Percentiles rank a stretch among this genome's conserved stretches.
Evolutionary conservation across 2,113 vertebrate species (phyloP).

Genomic region (Oceanodroma tethys): DNA sequence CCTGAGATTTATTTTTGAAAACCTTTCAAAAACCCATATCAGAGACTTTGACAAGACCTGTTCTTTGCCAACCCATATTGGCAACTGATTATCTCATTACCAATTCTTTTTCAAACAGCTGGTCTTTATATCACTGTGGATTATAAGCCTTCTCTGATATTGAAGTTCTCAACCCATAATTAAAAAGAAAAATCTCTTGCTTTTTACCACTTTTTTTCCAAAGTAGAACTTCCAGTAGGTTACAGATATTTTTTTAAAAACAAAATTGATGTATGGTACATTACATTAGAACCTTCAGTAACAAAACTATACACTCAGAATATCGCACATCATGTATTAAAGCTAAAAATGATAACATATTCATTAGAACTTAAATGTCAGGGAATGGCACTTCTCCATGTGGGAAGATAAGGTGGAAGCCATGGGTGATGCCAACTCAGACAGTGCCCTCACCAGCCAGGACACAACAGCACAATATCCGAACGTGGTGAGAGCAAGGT

Average conservation of each 20-base stretch:
- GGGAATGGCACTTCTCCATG: not conserved
- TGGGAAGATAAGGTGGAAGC: not conserved
- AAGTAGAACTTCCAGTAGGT: not conserved
- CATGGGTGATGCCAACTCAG: not conserved
- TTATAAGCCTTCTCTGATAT: not conserved
- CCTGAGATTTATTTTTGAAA: not conserved
- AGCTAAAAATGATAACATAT: not conserved
- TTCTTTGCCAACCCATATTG: not conserved
- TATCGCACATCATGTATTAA: accelerated
- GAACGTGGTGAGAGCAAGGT: not conserved
- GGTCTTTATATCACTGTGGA: not conserved
- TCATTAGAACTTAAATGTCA: not conserved
- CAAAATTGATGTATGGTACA: not conserved
- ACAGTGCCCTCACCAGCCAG: not conserved
- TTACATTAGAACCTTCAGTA: not conserved
- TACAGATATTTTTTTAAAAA: not conserved
- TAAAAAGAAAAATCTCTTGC: not conserved
- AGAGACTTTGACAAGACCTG: not conserved
- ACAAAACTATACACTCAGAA: not conserved
- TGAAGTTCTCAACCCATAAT: not conserved
- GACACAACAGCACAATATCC: not conserved
- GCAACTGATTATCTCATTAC: not conserved
- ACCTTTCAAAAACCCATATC: not conserved
- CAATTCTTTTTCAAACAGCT: not conserved
- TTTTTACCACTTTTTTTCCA: not conserved